These are phyloP conservation scores for Orchesella flavescens DNA, from an alignment of 2,888 invertebrate species.

Conservation along the genomic window DNA sequence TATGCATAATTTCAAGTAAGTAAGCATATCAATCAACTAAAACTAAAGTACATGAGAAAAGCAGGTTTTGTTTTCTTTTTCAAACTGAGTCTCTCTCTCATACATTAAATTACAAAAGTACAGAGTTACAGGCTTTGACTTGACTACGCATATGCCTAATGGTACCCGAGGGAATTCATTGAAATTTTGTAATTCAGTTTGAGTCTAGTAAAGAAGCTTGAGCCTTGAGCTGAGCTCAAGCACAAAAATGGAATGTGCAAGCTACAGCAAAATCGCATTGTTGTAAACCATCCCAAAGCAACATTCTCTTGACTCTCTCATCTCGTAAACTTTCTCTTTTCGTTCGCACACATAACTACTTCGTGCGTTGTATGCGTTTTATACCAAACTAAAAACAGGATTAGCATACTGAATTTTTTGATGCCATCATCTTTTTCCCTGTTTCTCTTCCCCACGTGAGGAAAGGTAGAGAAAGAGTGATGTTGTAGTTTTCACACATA, in stretches of 20 bases:
- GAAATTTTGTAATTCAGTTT: slow-evolving; percentile 57
- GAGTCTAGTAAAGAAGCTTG: slow-evolving; percentile 12
- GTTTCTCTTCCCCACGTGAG: background rate
- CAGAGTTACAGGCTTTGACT: background rate
- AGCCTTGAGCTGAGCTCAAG: background rate
- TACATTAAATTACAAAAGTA: background rate
- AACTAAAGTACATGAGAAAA: slow-evolving; percentile 36
- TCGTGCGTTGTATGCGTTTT: background rate
- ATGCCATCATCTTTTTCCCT: background rate
- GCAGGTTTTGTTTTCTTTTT: slow-evolving; percentile 9
- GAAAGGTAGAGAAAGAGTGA: background rate
- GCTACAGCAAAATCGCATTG: background rate
- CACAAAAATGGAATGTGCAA: background rate
- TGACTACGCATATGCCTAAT: slow-evolving; percentile 37
- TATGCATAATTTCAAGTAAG: slow-evolving; percentile 57
- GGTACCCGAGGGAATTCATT: slow-evolving; percentile 49
- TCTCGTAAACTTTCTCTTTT: slow-evolving; percentile 18
- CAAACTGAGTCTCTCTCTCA: background rate
- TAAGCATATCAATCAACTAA: slow-evolving; percentile 55
- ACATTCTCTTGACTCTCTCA: background rate
- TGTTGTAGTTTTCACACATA: background rate
- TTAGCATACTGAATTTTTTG: slow-evolving; percentile 32
- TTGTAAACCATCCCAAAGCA: background rate
- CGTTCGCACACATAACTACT: no score
- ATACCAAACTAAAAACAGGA: background rate